Base-by-base conservation (phyloP, 2,797 vertebrate species). In the Ctenopoma multispine region DNA sequence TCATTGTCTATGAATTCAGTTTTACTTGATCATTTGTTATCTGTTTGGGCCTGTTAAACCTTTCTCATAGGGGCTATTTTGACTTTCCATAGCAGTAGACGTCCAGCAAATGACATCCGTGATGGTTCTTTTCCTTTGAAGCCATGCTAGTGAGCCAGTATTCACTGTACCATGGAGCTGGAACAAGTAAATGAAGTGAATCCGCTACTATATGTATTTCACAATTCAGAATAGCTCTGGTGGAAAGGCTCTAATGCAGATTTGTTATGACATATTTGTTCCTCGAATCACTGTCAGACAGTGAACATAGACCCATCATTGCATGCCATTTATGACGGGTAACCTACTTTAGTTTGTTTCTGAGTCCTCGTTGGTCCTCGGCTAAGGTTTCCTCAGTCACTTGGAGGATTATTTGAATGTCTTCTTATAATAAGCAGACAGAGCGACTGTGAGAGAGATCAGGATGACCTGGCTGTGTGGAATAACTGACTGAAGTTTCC, bases 401-500 rank as follows among this genome's bases (percentile, higher is more conserved):
- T 82, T 72, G 68, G 72, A 64, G 24, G 69, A 80, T 34, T 34
- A 9, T 43, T 80, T 80, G 18, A 83, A 68, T 60, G 63, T 75
- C 41, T 47, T 69, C 79, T 72, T 79, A 83, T 86, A 83, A 74
- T 65, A 76, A 77, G 72, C 75, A 84, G 66, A 54, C 43, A 38
- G 31, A 34, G 61, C 21, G 40, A 73, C 83, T 69, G 61, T 24
- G 66, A 70, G 69, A 60, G 48, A 79, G 75, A 51, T 77, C 43
- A 49, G 41, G 54, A 54, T 75, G 88, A 88, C 79, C 65, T 53
- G 60, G 75, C 84, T 75, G 8, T 73, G 71, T 84, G 82, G 84
- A 89, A 87, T 69, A 79, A 80, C 69, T 84, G 75, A 86, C 68
- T 85, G 75, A 55, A 79, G 64, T 82, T 85, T 88, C 74, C 14